A percentile compares a stretch with the other conserved stretches of the same genome.
Conservation (phyloP, 2,888 invertebrate species). For the Eledona agricola region DNA sequence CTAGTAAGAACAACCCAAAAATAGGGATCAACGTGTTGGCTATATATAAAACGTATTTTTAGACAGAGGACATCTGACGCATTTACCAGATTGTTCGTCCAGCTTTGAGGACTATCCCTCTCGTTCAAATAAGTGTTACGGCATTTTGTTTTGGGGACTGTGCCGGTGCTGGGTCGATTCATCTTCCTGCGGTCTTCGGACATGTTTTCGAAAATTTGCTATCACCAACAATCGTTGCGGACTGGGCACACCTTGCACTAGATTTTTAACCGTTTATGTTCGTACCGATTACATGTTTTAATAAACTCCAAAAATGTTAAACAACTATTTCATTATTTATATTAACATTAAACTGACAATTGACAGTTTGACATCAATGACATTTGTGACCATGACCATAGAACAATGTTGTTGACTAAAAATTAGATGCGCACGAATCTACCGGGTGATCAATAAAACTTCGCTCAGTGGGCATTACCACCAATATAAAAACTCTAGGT, state of each 20-base stretch:
- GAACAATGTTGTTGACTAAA: no score
- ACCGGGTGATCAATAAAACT: no score
- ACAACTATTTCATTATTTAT: neutral
- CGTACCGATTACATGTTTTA: no score
- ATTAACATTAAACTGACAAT: conserved; percentile 3
- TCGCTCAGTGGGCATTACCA: no score
- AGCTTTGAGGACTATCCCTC: conserved; percentile 48
- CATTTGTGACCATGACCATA: no score
- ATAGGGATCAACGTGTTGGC: conserved; percentile 17
- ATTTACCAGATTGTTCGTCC: conserved; percentile 60
- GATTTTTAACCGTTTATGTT: no score
- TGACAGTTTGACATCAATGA: conserved; percentile 9
- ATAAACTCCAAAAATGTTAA: no score
- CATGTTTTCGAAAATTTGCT: no score
- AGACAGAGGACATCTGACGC: conserved; percentile 23
- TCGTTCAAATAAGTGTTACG: conserved; percentile 47
- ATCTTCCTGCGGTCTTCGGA: conserved; percentile 57
- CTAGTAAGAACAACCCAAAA: conserved; percentile 42
- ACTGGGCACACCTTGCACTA: no score
- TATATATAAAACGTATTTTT: conserved; percentile 33
- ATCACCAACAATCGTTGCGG: no score
- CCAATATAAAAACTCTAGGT: no score
- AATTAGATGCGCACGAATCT: no score
- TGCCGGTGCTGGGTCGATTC: conserved; percentile 66
- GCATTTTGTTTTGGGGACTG: conserved; percentile 70